Evolutionary conservation across 1,140 invertebrate species (phyloP), one percentile per base, ranked within the genome.

Genomic region (Chymomyza costata): DNA sequence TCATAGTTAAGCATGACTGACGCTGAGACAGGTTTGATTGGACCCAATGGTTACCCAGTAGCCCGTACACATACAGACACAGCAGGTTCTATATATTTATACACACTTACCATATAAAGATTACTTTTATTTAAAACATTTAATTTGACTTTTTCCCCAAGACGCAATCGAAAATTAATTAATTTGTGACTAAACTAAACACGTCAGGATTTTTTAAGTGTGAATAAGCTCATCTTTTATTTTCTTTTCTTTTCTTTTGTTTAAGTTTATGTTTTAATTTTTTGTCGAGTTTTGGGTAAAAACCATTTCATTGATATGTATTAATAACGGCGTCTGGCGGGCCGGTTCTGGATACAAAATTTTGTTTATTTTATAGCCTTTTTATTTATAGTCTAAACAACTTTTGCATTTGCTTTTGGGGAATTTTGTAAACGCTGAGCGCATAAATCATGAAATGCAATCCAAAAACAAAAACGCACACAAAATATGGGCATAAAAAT

Each of bases 221-320:
- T 57, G 40, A 57, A 25, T 50, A 44, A 52, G 41, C 18, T 1
- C 17, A 32, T n/a, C n/a, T n/a, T n/a, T n/a, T n/a, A n/a, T n/a
- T n/a, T n/a, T n/a, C n/a, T n/a, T n/a, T n/a, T n/a, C n/a, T n/a
- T n/a, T n/a, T n/a, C n/a, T n/a, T n/a, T n/a, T n/a, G n/a, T n/a
- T n/a, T n/a, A n/a, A n/a, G n/a, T n/a, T 49, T 52, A 34, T 43
- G 43, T 31, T 38, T 68, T 32, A 50, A 51, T 18, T 34, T 65
- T 31, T 25, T 54, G 25, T 25, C 30, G 30, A 19, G 8, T 11
- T n/a, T n/a, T 50, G 43, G 71, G 58, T 50, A 38, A 71, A 78
- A 57, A 66, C 73, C 46, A 64, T 49, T 64, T 71, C 73, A 71
- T 71, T 80, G 73, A 80, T 71, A 48, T n/a, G n/a, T n/a, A n/a